Base-by-base conservation (phyloP, 2,888 invertebrate species). In the Rhopalosiphum nymphaeae region DNA sequence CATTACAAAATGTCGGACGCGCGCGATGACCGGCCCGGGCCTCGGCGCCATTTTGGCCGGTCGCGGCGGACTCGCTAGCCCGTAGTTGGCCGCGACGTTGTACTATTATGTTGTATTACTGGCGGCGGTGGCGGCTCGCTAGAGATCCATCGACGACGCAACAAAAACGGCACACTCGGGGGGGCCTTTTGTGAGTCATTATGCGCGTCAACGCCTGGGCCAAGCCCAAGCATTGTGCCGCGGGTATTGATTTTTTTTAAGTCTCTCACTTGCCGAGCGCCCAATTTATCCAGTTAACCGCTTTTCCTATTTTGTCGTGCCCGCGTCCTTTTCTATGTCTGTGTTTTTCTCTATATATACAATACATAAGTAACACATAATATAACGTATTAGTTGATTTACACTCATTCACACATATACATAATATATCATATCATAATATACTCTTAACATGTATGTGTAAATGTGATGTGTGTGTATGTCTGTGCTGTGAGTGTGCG, bases 211-310 rank as follows among this genome's bases (percentile, higher is more conserved):
- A 93, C 46, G 56, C 89, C n/a, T 89, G 36, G 89, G 89, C 93
- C 84, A 84, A 89, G 46, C 84, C 93, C 56, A 86, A 78, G 36
- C 57, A 7, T 46, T 25, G 44, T 36, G 78, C 21, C 21, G 89
- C 29, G 56, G 53, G 89, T 93, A 93, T 93, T 93, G 93, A 93
- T 93, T 93, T 89, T 93, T 89, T 56, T 89, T 56, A 61, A 36
- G 87, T 89, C 49, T 89, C 49, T 78, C 53, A 9, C 61, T 78
- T 53, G 7, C 42, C 53, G n/a, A 89, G 56, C 91, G n/a, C 21
- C 26, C 89, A 53, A 89, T 93, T 93, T 84, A 89, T 56, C 21
- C 36, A 78, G 93, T 93, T 85, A 46, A 57, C 9, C 57, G 44
- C 46, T 44, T 53, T 56, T 46, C 88, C 44, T 84, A 78, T 78